These are phyloP conservation scores for Globicephala melas DNA, from an alignment of 2,113 vertebrate genomes.

Conservation along the genomic window DNA sequence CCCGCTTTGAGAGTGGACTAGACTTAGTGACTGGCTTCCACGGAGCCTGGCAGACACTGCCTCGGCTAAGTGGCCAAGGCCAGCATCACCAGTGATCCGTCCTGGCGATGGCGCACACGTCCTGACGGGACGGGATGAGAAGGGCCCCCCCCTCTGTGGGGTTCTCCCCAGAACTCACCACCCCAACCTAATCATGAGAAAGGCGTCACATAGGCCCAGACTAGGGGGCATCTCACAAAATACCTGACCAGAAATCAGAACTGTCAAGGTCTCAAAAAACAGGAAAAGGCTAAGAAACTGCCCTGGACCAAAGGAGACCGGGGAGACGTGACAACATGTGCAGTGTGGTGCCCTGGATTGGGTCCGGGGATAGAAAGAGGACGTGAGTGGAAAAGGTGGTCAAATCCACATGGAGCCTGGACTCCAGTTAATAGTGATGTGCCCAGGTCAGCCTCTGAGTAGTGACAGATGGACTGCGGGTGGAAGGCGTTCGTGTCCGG, in stretches of 20 bases:
- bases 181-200: neutral
- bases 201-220: fast-evolving
- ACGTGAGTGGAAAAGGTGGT: fast-evolving
- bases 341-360: fast-evolving
- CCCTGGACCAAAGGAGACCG: neutral
- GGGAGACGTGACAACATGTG: fast-evolving
- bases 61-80: neutral
- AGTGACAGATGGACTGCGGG: neutral
- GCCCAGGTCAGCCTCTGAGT: neutral
- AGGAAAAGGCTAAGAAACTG: neutral
- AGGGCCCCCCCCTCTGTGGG: neutral
- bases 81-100: fast-evolving
- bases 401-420: fast-evolving
- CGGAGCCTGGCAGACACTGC: neutral
- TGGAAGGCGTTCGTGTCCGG: fast-evolving
- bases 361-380: neutral
- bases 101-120: fast-evolving
- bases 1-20: fast-evolving
- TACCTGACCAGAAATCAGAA: neutral
- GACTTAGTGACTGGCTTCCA: fast-evolving
- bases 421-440: fast-evolving
- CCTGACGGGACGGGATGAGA: fast-evolving
- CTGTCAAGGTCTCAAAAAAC: neutral
- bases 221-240: neutral
- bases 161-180: neutral